Conservation (phyloP, 1,140 invertebrate species). For the Trypoxylus dichotomus region DNA sequence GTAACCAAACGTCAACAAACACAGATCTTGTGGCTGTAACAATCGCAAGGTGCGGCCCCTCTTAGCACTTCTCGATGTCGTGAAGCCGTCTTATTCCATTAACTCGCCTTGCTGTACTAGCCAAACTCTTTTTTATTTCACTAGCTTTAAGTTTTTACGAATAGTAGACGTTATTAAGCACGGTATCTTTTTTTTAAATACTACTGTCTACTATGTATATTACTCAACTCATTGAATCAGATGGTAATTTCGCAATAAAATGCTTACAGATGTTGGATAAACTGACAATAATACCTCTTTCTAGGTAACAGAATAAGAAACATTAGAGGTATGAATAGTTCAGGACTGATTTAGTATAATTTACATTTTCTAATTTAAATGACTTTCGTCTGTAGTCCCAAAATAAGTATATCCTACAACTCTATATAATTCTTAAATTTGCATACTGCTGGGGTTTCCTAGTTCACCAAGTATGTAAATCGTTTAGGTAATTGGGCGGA, state of each 20-base stretch:
- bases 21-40: slow-evolving; percentile 15
- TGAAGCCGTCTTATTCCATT: slow-evolving; percentile 4
- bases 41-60: slow-evolving; percentile 19
- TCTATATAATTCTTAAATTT: not conserved
- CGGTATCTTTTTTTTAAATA: no score
- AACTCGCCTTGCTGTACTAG: not conserved
- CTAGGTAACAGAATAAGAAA: no score
- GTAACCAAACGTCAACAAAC: slow-evolving; percentile 7
- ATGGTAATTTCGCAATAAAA: no score
- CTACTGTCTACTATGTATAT: no score
- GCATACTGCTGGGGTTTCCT: not conserved
- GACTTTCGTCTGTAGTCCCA: not conserved
- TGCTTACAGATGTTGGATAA: no score
- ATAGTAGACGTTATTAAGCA: not conserved
- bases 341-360: no score
- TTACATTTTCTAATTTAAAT: no score
- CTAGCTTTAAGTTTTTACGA: not conserved
- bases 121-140: not conserved
- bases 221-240: no score
- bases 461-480: not conserved
- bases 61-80: slow-evolving; percentile 8
- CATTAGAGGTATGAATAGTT: no score
- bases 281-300: no score
- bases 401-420: not conserved
- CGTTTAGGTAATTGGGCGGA: not conserved